These are phyloP conservation scores for Leptura quadrifasciata DNA, from an alignment of 2,888 invertebrate genomes.

Conservation along the genomic window DNA sequence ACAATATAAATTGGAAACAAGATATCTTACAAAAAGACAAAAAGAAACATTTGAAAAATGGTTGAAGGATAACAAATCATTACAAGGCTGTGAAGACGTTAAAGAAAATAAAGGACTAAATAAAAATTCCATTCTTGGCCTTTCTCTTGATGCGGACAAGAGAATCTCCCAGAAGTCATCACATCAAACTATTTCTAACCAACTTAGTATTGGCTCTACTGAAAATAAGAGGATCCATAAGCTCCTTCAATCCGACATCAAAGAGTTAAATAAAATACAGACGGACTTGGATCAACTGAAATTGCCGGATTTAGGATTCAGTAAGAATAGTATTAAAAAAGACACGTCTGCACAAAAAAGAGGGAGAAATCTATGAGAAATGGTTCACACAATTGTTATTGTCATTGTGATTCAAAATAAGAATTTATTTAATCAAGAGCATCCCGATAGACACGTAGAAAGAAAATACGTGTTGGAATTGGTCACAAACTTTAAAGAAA, in stretches of 20 bases:
- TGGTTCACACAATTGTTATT: background rate
- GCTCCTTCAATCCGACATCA: background rate
- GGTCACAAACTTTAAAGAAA: too few relatives aligned
- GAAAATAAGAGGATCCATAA: too few relatives aligned
- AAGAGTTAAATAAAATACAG: background rate
- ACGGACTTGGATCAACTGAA: background rate
- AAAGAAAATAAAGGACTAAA: background rate
- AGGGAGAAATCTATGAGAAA: too few relatives aligned
- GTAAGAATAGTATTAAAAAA: background rate
- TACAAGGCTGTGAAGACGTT: too few relatives aligned
- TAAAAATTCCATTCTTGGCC: background rate
- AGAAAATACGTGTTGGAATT: too few relatives aligned
- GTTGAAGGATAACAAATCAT: too few relatives aligned
- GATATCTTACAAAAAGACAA: too few relatives aligned
- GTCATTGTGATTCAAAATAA: too few relatives aligned
- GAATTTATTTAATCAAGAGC: too few relatives aligned
- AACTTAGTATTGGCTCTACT: background rate
- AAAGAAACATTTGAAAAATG: too few relatives aligned
- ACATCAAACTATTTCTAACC: background rate
- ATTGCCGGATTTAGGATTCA: background rate
- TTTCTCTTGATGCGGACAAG: background rate
- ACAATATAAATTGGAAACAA: too few relatives aligned
- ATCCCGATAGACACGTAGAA: too few relatives aligned
- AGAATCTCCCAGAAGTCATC: background rate
- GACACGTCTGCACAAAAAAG: background rate